These are phyloP conservation scores for Champsocephalus esox DNA, from an alignment of 2,797 vertebrate species.

Conservation along the genomic window DNA sequence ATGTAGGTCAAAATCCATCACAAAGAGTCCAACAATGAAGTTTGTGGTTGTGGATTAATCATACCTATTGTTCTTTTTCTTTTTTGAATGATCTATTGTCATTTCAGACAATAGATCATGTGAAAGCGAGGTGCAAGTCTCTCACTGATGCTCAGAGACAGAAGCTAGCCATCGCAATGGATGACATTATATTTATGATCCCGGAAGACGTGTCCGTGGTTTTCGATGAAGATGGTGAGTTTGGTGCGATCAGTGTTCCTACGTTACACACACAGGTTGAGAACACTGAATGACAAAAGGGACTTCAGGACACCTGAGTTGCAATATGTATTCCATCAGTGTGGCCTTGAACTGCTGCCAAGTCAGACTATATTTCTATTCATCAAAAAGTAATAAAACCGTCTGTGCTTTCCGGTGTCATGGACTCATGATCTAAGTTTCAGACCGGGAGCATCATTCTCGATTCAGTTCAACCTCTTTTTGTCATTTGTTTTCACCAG, in stretches of 20 bases:
- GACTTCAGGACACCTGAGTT: background rate
- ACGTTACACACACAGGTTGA: background rate
- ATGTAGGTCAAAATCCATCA: background rate
- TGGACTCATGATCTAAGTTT: background rate
- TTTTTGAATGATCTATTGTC: background rate
- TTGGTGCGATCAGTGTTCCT: background rate
- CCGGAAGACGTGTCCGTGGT: constrained; percentile 73
- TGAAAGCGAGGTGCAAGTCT: constrained; percentile 55
- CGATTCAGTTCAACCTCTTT: background rate
- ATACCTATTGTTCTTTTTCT: background rate
- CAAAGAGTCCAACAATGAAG: background rate
- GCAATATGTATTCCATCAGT: background rate
- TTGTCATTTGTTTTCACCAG: too few species aligned
- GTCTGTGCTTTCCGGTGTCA: background rate
- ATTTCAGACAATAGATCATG: constrained; percentile 64
- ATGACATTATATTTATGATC: constrained; percentile 71
- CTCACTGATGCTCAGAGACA: constrained; percentile 51
- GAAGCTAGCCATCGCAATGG: constrained; percentile 57
- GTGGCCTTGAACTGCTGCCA: background rate
- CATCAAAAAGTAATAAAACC: background rate
- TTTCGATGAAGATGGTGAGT: constrained; percentile 62
- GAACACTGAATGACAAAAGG: background rate
- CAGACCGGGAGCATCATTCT: background rate
- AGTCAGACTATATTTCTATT: too few species aligned
- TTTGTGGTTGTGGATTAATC: background rate